These are phyloP conservation scores for Condylostylus longicornis DNA, from an alignment of 1,140 invertebrate genomes.

Conservation along the genomic window DNA sequence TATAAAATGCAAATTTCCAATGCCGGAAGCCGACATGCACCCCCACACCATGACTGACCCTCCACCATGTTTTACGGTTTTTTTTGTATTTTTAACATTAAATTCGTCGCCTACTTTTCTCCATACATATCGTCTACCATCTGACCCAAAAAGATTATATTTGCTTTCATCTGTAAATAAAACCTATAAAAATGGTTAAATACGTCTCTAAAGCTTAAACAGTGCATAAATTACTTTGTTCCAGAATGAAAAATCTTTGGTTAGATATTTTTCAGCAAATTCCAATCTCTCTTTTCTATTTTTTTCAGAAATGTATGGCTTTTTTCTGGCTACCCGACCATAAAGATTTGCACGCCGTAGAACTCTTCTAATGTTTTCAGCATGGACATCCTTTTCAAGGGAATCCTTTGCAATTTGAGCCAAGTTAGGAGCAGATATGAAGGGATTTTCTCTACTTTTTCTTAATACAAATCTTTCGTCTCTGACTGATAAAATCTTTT, in stretches of 20 bases:
- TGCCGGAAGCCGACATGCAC: constrained; percentile 14
- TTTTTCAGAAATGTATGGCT: constrained; percentile 1
- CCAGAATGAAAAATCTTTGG: constrained; percentile 6
- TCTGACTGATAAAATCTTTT: constrained; percentile 1
- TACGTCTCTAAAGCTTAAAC: too few species aligned
- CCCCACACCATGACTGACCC: constrained; percentile 28
- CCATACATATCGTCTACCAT: constrained; percentile 7
- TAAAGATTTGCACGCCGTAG: too few species aligned
- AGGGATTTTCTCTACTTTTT: constrained; percentile 1
- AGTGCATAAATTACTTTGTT: too few species aligned
- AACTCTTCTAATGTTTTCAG: constrained; percentile 5
- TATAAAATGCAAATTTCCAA: constrained; percentile 16
- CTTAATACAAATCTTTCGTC: constrained; percentile 2
- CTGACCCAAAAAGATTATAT: constrained; percentile 7
- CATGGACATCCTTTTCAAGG: constrained; percentile 2
- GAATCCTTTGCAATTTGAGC: background rate
- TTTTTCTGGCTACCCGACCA: constrained; percentile 4
- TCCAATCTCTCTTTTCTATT: constrained; percentile 6
- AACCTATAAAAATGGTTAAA: too few species aligned
- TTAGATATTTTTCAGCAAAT: constrained; percentile 11
- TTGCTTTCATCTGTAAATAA: constrained; percentile 12
- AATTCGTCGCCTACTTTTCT: constrained; percentile 3
- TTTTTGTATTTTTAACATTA: constrained; percentile 9
- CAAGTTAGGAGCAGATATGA: background rate
- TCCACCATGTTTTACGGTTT: constrained; percentile 30